Base-by-base conservation (phyloP, 2,888 invertebrate genomes). In the Furcula furcula region DNA sequence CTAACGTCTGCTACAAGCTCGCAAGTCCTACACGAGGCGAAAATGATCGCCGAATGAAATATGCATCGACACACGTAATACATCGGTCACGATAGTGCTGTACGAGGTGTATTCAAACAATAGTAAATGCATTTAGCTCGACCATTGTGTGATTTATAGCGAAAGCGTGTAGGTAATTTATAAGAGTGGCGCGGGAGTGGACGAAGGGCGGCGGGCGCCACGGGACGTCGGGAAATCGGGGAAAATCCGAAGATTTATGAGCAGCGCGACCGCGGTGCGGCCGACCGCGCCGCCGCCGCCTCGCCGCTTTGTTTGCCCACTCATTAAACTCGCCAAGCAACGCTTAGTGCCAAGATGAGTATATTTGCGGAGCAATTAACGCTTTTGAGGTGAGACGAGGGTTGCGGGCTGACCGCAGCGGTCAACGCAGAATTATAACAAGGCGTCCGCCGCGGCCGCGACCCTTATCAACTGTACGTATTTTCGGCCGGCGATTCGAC, bases 301-400 rank as follows among this genome's bases (percentile, higher is more conserved):
- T 51, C 54, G 50, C 3, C 23, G 7, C 63, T 79, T 63, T 85
- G 85, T 86, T 87, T 87, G 86, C 77, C 78, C 81, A 83, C 69
- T 86, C 85, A 85, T 87, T 87, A 86, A 84, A 86, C 81, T 82
- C 75, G 70, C 76, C 80, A 73, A 79, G 81, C 75, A 78, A 79
- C 85, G 83, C 73, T 86, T 85, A 84, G 74, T 75, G 79, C 76
- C 63, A 85, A 84, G 86, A 87, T 77, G 82, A 86, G 83, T 86
- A 81, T 86, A 84, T 87, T 87, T 86, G 87, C 82, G 76, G 76
- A 79, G 75, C 78, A 85, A 86, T 87, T 86, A 87, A 83, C 84
- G 82, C 81, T 69, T 75, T 67, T 53, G 76, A 83, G 80, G 81
- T 77, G 81, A 79, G 82, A 82, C 81, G 75, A 85, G 85, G 85